phyloP scores from a whole-genome alignment of 2,113 vertebrate species.

The Litocranius walleri region DNA sequence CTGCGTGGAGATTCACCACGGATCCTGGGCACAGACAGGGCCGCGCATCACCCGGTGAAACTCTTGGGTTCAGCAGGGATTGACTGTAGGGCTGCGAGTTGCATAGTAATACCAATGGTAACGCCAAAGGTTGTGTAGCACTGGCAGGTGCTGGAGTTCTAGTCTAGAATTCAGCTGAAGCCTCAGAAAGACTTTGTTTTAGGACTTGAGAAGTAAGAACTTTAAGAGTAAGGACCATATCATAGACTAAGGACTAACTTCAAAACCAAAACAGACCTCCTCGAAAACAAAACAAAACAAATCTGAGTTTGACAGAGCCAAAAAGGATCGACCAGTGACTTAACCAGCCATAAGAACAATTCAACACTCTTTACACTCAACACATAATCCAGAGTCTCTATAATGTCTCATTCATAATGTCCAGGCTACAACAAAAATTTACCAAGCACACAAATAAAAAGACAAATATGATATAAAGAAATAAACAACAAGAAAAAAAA shows the following conservation, averaged over 20 bases:
- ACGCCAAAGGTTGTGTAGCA: neutral
- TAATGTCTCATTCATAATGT: neutral
- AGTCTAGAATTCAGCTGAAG: neutral
- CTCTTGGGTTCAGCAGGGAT: neutral
- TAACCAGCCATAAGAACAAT: neutral
- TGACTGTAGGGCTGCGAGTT: neutral
- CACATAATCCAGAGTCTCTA: neutral
- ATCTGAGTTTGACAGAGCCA: neutral
- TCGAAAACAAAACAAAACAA: neutral
- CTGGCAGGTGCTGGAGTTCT: neutral
- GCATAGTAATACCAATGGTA: neutral
- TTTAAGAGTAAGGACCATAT: neutral
- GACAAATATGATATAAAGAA: neutral
- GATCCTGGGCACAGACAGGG: neutral
- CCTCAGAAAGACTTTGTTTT: neutral
- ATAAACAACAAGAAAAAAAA: neutral
- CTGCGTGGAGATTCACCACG: neutral
- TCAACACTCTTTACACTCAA: neutral
- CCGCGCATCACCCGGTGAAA: neutral
- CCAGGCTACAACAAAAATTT: neutral
- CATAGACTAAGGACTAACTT: slow-evolving; percentile 6
- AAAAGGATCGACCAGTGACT: neutral
- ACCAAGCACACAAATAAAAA: neutral
- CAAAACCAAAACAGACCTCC: neutral
- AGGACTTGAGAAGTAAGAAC: neutral